Evolutionary conservation across 2,888 invertebrate genomes (phyloP), one percentile per base, ranked within the genome.

Genomic region (Unio delphinus): DNA sequence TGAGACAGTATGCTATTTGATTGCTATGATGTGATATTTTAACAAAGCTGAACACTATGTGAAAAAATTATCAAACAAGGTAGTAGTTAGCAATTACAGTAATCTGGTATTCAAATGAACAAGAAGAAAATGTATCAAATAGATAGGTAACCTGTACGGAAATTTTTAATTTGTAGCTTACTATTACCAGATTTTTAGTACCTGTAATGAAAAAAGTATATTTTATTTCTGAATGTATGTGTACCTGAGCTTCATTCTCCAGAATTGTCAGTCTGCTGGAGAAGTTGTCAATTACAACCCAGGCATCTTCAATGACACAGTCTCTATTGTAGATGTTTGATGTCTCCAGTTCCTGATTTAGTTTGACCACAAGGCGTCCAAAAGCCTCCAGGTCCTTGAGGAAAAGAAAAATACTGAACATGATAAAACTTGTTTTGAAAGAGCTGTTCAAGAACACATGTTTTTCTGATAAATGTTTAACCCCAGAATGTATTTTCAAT

Each of bases 191-290:
- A 45, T 45, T 8, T 11, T 56, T 28, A 57, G 23, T 23, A 26
- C 23, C 23, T 23, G 55, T 64, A n/a, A 28, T 26, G 4, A 8
- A 28, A 61, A 8, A 61, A 28, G 20, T 26, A 23, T 20, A 55
- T 56, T n/a, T 28, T 30, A 18, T 17, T 55, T 55, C 45, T 6
- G 11, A 34, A 3, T 64, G 15, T 26, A 54, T 8, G 34, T 60
- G 20, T 68, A 81, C 82, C 82, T 83, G 88, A 11, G 90, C 90
- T 73, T 90, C 89, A 70, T 88, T 89, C 75, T 89, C 89, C 45
- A 90, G 81, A 6, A 86, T 76, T 0, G 80, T 81, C 64, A 89
- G 87, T 58, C 85, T 76, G 68, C 83, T 82, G n/a, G 80, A 80
- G 76, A 88, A 89, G 66, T 80, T 81, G 67, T 89, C 87, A 20